phyloP scores from a whole-genome alignment of 2,797 vertebrate species.

The Morus bassanus region DNA sequence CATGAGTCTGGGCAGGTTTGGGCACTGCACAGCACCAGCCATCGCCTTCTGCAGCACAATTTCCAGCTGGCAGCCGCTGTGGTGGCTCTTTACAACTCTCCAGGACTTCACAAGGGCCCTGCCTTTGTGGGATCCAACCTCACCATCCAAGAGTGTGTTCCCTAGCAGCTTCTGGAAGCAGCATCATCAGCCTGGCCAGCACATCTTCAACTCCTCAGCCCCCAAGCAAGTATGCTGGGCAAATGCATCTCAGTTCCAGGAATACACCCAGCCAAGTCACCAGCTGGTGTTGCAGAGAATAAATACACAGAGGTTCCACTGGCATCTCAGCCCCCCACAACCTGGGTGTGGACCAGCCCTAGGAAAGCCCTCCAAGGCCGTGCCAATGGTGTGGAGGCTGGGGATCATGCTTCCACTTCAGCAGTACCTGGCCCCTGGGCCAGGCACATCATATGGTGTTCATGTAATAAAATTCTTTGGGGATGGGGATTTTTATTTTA shows the following conservation, averaged over 20 bases:
- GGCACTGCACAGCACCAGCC: neutral
- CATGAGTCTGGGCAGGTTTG: neutral
- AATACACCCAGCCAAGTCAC: neutral
- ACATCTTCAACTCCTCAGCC: neutral
- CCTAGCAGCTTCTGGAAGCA: neutral
- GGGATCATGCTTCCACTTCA: neutral
- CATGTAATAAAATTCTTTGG: neutral
- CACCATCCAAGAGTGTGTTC: neutral
- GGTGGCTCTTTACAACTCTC: neutral
- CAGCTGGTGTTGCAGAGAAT: neutral
- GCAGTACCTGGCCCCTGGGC: neutral
- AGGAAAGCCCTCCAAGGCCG: neutral
- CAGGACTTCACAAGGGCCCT: neutral
- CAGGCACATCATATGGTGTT: fast-evolving
- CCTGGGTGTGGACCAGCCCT: neutral
- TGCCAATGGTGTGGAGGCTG: fast-evolving
- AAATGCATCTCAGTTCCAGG: neutral
- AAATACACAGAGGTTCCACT: too few relatives aligned
- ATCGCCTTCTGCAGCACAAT: neutral
- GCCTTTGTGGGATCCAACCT: neutral
- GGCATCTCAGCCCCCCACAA: neutral
- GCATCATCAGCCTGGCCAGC: neutral
- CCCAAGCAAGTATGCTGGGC: neutral
- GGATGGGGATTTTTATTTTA: neutral
- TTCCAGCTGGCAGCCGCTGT: neutral